phyloP scores from a whole-genome alignment of 1,140 invertebrate species.

The Caenorhabditis elegans region WBcel235 BX284602.5:12940501-12941000 shows the following conservation, averaged over 20 bases:
- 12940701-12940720: conserved; percentile 32
- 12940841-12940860: too few species aligned
- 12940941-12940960: too few species aligned
- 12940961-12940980: too few species aligned
- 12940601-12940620: neutral
- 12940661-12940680: conserved; percentile 26
- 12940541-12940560: conserved; percentile 11
- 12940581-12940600: conserved; percentile 22
- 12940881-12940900: too few species aligned
- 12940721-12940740: conserved; percentile 23
- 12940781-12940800: neutral
- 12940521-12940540: conserved; percentile 30
- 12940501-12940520: conserved; percentile 29
- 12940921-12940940: too few species aligned
- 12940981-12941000: too few species aligned
- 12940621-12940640: neutral
- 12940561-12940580: conserved; percentile 24
- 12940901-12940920: too few species aligned
- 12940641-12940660: neutral
- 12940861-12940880: too few species aligned
- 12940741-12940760: conserved; percentile 35
- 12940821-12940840: too few species aligned
- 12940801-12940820: too few species aligned
- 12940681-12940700: conserved; percentile 21
- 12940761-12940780: neutral